Base-by-base conservation (phyloP, 53 echinoderm and acorn worm genomes). In the Stichopus horrens region DNA sequence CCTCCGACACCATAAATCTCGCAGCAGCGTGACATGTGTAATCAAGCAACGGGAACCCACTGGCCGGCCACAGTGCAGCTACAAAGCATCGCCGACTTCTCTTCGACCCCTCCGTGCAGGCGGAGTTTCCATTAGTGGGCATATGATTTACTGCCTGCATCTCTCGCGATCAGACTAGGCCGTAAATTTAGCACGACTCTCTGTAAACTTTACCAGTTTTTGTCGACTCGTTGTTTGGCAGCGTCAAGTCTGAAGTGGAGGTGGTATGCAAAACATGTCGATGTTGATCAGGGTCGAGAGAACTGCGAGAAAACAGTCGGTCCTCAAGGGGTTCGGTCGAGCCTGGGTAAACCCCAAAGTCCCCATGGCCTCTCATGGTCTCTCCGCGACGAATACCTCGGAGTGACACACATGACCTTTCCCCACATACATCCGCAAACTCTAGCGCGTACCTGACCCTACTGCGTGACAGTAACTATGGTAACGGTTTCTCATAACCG, bases 71-170 rank as follows among this genome's bases (percentile, higher is more conserved):
- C 86, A 86, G 66, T 23, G 5, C 71, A 67, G 86, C 86, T 86
- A 86, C 86, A 86, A 86, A 86, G 86, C 86, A 10, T 23, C 60
- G 86, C 86, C 86, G 86, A 68, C 86, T 52, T 68, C 51, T 66
- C 67, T 67, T 53, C 63, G 19, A 65, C 66, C 71, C 86, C 86
- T 65, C 86, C 7, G 66, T 67, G 71, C 86, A 86, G 86, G 86
- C 86, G 86, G 86, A 86, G 86, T 86, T 86, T 86, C 86, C 86
- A 86, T 86, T 86, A 86, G 86, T 86, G 71, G 71, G 23, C 18
- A 58, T 53, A 21, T 86, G 86, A 86, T 86, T 86, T 86, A 86
- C 53, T 66, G n/a, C 22, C 52, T 65, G 23, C 37, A 66, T 86
- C 86, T 86, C 60, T 52, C 67, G 53, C 60, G 67, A 86, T 86